These are phyloP conservation scores for Edolisoma coerulescens DNA, from an alignment of 2,113 vertebrate species.

Conservation along the genomic window DNA sequence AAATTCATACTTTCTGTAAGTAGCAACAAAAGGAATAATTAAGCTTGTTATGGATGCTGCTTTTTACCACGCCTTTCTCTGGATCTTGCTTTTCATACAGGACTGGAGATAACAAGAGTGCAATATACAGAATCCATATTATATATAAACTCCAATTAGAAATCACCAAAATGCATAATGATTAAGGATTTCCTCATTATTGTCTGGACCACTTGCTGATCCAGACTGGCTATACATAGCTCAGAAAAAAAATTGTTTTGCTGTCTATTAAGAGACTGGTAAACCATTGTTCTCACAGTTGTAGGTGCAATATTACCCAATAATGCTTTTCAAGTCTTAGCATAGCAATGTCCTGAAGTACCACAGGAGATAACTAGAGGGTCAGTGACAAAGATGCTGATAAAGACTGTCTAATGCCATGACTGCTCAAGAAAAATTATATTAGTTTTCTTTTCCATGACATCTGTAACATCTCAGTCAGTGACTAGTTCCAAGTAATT, in stretches of 20 bases:
- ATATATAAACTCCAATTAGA: neutral
- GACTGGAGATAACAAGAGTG: neutral
- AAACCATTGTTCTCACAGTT: neutral
- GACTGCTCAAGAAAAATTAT: neutral
- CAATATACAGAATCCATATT: neutral
- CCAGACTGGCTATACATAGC: neutral
- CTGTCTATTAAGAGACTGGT: neutral
- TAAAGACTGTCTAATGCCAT: neutral
- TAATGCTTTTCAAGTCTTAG: neutral
- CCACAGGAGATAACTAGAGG: neutral
- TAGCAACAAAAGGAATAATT: neutral
- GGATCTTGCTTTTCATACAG: neutral
- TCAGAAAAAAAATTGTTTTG: neutral
- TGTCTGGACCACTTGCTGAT: neutral
- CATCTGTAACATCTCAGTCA: constrained; percentile 44
- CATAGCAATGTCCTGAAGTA: neutral
- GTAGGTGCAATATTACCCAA: neutral
- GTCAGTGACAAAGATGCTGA: neutral
- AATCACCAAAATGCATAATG: neutral
- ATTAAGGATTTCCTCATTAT: neutral
- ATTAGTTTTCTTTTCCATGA: constrained; percentile 28
- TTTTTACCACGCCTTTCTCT: neutral
- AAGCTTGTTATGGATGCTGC: neutral
- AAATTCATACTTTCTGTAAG: neutral
- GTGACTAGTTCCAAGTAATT: constrained; percentile 48